These are phyloP conservation scores for Hyles lineata DNA, from an alignment of 2,888 invertebrate genomes.

Conservation along the genomic window DNA sequence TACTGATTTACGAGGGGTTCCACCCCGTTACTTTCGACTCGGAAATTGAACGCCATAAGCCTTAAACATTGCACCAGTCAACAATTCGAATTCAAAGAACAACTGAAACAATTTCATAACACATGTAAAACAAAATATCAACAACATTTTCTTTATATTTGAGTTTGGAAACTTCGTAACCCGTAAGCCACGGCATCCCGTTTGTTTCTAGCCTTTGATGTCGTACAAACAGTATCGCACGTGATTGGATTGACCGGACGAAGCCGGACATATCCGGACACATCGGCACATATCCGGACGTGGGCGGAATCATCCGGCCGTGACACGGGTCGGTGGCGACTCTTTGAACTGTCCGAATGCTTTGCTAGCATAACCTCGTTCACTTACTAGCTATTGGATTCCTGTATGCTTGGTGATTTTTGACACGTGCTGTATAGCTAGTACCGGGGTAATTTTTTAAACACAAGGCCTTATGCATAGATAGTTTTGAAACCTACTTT, in stretches of 20 bases:
- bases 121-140: too few species aligned
- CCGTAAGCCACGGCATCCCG: not conserved
- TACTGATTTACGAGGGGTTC: too few species aligned
- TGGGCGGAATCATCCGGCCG: conserved; percentile 41
- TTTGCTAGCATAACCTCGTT: not conserved
- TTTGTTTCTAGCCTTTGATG: conserved; percentile 46
- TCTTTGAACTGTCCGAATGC: conserved; percentile 46
- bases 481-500: too few species aligned
- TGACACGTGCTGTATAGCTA: too few species aligned
- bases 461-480: too few species aligned
- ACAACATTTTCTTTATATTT: too few species aligned
- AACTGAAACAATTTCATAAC: too few species aligned
- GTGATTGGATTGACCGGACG: conserved; percentile 21
- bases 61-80: too few species aligned
- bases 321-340: conserved; percentile 47
- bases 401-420: not conserved
- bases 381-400: not conserved
- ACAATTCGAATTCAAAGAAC: too few species aligned
- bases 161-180: not conserved
- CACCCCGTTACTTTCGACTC: too few species aligned
- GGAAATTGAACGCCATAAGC: too few species aligned
- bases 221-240: conserved; percentile 10
- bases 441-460: too few species aligned
- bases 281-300: conserved; percentile 27
- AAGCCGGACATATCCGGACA: conserved; percentile 26